Conservation (phyloP, 64 coral and sea anemone species). For the Cladopsammia gracilis region DNA sequence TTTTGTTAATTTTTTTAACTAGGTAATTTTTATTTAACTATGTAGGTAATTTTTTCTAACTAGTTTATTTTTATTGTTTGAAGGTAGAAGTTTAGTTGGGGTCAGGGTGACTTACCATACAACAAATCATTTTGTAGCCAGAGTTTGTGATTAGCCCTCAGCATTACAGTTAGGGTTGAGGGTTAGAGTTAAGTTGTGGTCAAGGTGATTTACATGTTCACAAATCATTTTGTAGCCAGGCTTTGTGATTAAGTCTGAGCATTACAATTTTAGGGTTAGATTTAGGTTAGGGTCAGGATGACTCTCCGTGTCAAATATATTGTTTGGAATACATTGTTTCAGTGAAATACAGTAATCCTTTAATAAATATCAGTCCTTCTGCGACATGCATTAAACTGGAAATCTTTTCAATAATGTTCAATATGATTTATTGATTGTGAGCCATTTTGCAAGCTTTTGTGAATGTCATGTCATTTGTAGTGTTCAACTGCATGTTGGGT, state of each 20-base stretch:
- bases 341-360: neutral
- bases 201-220: too few relatives aligned
- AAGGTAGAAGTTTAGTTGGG: neutral
- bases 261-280: too few relatives aligned
- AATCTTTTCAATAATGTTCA: neutral
- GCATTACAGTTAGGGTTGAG: neutral
- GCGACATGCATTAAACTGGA: conserved; percentile 2
- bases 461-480: neutral
- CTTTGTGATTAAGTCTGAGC: too few relatives aligned
- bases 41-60: neutral
- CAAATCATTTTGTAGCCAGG: too few relatives aligned
- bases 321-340: neutral
- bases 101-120: neutral
- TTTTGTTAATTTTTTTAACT: neutral
- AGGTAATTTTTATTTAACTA: neutral
- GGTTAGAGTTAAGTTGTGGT: neutral
- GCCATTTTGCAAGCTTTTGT: too few relatives aligned
- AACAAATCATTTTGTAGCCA: neutral
- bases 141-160: conserved; percentile 3
- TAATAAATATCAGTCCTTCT: neutral
- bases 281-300: too few relatives aligned
- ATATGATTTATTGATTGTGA: too few relatives aligned
- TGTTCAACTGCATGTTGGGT: neutral
- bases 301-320: neutral
- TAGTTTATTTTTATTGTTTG: neutral